Evolutionary conservation across 2,797 vertebrate species (phyloP).

Genomic region (Nyctibius grandis): DNA sequence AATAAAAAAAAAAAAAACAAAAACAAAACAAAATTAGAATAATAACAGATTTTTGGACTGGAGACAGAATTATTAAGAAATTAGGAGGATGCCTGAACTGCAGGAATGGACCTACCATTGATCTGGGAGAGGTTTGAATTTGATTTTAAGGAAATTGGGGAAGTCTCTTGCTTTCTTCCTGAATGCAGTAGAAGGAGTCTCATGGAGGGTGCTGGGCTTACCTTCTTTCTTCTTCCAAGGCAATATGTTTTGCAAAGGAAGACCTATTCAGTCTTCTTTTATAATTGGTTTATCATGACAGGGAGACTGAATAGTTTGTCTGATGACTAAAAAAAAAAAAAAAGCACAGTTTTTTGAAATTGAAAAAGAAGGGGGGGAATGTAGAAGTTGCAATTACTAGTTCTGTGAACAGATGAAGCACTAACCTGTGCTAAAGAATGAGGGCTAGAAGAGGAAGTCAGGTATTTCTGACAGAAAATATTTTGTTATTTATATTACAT

Average conservation of each 20-base stretch:
- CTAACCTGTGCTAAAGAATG: background rate
- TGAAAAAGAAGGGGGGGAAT: too few species aligned
- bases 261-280: background rate
- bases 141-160: background rate
- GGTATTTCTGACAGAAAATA: background rate
- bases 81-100: background rate
- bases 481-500: background rate
- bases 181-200: background rate
- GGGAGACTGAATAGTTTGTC: background rate
- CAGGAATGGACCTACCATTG: background rate
- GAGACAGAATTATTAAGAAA: constrained; percentile 35
- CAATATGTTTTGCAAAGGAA: background rate
- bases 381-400: background rate
- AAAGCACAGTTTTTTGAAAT: background rate
- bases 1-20: constrained; percentile 35
- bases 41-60: constrained; percentile 29
- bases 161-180: background rate
- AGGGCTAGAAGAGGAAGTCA: background rate
- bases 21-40: too few species aligned
- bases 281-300: background rate
- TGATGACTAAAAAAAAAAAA: background rate
- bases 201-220: background rate
- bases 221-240: background rate
- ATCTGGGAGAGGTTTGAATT: background rate
- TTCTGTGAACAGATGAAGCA: background rate